Evolutionary conservation across 2,113 vertebrate species (phyloP).

Genomic region (Hemichromis elongatus): DNA sequence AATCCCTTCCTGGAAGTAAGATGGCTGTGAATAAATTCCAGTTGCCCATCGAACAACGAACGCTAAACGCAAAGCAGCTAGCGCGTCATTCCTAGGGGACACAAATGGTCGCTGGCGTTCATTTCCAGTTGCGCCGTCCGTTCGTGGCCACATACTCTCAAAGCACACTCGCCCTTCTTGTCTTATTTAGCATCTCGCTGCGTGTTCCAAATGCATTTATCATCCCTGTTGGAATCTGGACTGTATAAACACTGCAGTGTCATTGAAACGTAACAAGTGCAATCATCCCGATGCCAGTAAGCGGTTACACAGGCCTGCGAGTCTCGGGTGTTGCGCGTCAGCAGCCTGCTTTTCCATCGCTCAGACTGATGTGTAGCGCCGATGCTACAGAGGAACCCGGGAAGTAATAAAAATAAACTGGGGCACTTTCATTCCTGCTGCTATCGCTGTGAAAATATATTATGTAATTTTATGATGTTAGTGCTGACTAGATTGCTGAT

Average conservation of each 20-base stretch:
- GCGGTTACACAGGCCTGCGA: not conserved
- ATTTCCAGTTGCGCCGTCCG: slow-evolving; percentile 32
- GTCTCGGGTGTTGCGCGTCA: not conserved
- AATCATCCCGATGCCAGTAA: slow-evolving; percentile 10
- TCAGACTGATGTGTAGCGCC: not conserved
- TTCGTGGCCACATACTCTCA: slow-evolving; percentile 30
- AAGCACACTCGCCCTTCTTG: slow-evolving; percentile 19
- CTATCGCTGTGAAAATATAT: not conserved
- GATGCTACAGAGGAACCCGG: not conserved
- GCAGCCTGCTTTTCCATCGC: not conserved
- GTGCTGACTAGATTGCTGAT: not conserved
- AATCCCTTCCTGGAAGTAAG: slow-evolving; percentile 7
- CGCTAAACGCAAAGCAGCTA: slow-evolving; percentile 39
- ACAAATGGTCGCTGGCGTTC: slow-evolving; percentile 37
- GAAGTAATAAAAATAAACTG: not conserved
- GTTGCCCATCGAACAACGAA: slow-evolving; percentile 27
- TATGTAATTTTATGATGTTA: not conserved
- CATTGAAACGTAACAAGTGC: slow-evolving; percentile 14
- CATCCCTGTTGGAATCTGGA: slow-evolving; percentile 4
- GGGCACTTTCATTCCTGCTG: not conserved
- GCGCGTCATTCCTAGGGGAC: not conserved
- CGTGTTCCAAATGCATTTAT: slow-evolving; percentile 29
- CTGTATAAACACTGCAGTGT: not conserved
- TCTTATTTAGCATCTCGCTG: slow-evolving; percentile 16
- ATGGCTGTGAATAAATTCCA: slow-evolving; percentile 20